Conservation (phyloP, 92 coral and sea anemone species). For the Palythoa grandiflora region DNA sequence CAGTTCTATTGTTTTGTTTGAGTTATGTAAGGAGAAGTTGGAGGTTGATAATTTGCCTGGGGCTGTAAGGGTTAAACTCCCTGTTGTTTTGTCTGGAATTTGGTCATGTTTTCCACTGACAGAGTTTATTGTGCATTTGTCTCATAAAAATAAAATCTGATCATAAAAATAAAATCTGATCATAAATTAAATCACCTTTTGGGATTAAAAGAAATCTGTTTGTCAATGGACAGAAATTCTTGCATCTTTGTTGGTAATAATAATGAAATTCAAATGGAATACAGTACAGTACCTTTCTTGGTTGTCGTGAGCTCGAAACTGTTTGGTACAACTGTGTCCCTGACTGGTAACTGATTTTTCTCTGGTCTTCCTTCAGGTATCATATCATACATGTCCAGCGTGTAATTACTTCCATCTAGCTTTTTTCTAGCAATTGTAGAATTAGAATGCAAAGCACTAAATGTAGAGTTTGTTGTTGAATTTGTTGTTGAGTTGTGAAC, state of each 20-base stretch:
- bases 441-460: conserved; percentile 35
- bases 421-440: conserved; percentile 13
- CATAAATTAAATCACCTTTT: no score
- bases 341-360: conserved; percentile 76
- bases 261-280: neutral
- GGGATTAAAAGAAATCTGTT: no score
- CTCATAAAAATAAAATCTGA: no score
- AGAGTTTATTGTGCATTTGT: no score
- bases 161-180: no score
- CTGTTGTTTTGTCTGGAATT: no score
- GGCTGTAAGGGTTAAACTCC: neutral
- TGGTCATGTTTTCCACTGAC: no score
- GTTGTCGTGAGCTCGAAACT: conserved; percentile 75
- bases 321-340: conserved; percentile 80
- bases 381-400: conserved; percentile 56
- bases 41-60: no score
- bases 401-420: conserved; percentile 30
- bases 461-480: conserved; percentile 47
- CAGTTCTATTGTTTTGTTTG: no score
- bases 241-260: neutral
- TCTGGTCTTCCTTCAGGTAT: conserved; percentile 75
- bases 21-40: no score
- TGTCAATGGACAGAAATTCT: no score
- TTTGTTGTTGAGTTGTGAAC: conserved; percentile 52
- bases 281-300: conserved; percentile 59